These are phyloP conservation scores for Pyxicephalus adspersus DNA, from an alignment of 2,113 vertebrate genomes.

Conservation along the genomic window DNA sequence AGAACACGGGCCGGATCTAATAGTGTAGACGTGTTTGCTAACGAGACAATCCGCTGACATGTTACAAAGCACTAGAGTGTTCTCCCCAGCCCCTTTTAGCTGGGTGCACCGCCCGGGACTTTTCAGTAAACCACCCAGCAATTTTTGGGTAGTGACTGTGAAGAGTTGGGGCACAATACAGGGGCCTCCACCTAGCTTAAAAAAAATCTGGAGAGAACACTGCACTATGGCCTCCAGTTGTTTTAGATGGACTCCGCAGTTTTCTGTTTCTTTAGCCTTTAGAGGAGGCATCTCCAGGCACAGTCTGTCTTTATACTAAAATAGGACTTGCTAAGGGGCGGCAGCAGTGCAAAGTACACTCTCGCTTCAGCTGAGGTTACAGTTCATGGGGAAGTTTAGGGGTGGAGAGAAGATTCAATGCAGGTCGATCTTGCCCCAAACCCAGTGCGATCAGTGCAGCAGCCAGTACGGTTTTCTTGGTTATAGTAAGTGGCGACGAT, in stretches of 20 bases:
- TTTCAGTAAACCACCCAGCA: too few species aligned
- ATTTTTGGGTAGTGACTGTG: too few species aligned
- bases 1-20: neutral
- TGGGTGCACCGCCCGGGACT: too few species aligned
- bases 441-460: slow-evolving; percentile 28
- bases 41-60: neutral
- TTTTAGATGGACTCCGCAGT: neutral
- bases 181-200: too few species aligned
- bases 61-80: neutral
- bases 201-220: too few species aligned
- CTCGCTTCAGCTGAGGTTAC: neutral
- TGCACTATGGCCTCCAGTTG: neutral
- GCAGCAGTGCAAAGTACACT: slow-evolving; percentile 4
- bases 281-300: neutral
- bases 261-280: neutral
- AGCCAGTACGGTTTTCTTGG: slow-evolving; percentile 33
- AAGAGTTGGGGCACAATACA: too few species aligned
- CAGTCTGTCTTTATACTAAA: neutral
- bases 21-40: neutral
- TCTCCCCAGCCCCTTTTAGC: too few species aligned
- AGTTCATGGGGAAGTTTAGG: slow-evolving; percentile 32
- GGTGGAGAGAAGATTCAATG: slow-evolving; percentile 18
- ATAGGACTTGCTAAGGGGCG: neutral
- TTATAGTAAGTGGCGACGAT: slow-evolving; percentile 17
- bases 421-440: slow-evolving; percentile 33